These are phyloP conservation scores for Albula goreensis DNA, from an alignment of 2,113 vertebrate species.

Conservation along the genomic window DNA sequence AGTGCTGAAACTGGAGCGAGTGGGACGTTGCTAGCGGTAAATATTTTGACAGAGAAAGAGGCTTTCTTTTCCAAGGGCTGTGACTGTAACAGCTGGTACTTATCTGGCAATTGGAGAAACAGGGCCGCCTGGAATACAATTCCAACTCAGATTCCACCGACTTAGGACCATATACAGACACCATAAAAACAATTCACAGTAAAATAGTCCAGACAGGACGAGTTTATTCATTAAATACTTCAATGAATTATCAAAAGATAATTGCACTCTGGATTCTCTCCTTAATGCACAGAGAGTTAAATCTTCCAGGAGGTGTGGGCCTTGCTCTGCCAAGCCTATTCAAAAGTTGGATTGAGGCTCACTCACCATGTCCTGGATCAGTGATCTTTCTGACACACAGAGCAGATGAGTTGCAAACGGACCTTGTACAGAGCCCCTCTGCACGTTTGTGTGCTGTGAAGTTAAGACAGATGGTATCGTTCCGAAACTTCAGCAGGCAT, in stretches of 20 bases:
- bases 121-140: background rate
- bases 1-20: background rate
- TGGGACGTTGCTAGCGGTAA: background rate
- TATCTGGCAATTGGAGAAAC: background rate
- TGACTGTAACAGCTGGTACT: background rate
- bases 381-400: background rate
- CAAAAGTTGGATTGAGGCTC: background rate
- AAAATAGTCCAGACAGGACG: no score
- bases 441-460: conserved; percentile 32
- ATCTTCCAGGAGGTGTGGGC: background rate
- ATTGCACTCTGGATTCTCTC: background rate
- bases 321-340: background rate
- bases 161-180: no score
- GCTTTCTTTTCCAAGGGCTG: background rate
- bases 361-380: background rate
- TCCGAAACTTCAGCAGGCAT: conserved; percentile 38
- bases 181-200: no score
- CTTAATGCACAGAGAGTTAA: background rate
- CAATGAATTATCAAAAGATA: no score
- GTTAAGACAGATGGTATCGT: conserved; percentile 63
- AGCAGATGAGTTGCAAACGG: conserved; percentile 31
- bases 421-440: conserved; percentile 25
- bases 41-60: conserved; percentile 12
- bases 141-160: no score
- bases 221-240: no score